A percentile compares a stretch with the other conserved stretches of the same genome.
These are phyloP conservation scores for Leptinotarsa rubiginosa DNA, from an alignment of 2,888 invertebrate genomes.

Conservation along the genomic window DNA sequence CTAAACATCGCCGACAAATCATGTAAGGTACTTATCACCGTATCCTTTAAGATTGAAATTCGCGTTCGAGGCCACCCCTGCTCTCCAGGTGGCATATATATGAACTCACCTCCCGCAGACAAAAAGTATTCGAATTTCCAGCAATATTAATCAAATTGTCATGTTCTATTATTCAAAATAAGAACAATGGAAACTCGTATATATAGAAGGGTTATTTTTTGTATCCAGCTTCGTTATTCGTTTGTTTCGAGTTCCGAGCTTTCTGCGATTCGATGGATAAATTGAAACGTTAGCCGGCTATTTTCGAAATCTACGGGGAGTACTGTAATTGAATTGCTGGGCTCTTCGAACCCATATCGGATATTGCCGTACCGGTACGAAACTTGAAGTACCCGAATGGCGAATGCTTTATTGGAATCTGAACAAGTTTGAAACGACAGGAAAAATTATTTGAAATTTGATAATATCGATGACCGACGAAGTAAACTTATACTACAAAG, in stretches of 20 bases:
- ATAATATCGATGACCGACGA: not conserved
- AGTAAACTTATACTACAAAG: not conserved
- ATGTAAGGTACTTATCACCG: constrained; percentile 13
- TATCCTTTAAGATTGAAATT: constrained; percentile 53
- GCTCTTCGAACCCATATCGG: not conserved
- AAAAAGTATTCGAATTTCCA: constrained; percentile 64
- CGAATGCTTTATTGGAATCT: not conserved
- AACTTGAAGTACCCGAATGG: constrained; percentile 7
- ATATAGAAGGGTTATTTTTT: constrained; percentile 38
- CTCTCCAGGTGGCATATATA: constrained; percentile 58
- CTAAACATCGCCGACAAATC: constrained; percentile 38
- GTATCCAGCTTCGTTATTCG: constrained; percentile 27
- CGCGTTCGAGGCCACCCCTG: constrained; percentile 49
- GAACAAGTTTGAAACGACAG: not conserved
- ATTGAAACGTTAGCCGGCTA: constrained; percentile 7
- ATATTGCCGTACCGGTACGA: constrained; percentile 3
- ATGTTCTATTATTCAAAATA: constrained; percentile 65
- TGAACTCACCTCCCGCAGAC: constrained; percentile 62
- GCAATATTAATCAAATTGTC: constrained; percentile 66
- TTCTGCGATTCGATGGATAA: constrained; percentile 8
- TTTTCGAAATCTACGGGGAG: constrained; percentile 13
- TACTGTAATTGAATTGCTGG: constrained; percentile 6
- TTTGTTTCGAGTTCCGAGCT: constrained; percentile 21
- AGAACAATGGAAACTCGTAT: constrained; percentile 54
- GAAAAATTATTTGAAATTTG: not conserved